Evolutionary conservation across 2,888 invertebrate species (phyloP).

Genomic region (Acanthosepion esculentum): DNA sequence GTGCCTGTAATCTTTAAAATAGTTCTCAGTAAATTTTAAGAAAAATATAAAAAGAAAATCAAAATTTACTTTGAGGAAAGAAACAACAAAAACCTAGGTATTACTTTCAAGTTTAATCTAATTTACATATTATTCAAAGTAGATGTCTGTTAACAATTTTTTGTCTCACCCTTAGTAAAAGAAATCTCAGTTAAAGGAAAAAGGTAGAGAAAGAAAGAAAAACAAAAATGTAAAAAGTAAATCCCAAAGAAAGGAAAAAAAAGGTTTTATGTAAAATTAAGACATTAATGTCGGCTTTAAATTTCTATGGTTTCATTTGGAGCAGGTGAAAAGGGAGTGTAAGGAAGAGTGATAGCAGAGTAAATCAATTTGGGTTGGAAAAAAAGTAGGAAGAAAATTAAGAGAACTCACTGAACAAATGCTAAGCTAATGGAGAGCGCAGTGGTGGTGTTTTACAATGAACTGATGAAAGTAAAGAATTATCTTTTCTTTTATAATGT

Average conservation of each 20-base stretch:
- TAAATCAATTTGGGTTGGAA: not conserved
- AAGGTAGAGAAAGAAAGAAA: not conserved
- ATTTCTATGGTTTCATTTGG: constrained; percentile 17
- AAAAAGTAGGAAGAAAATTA: not conserved
- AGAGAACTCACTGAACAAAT: not conserved
- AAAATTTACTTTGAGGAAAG: not conserved
- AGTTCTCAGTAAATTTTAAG: not conserved
- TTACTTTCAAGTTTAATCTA: not conserved
- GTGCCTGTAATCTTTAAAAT: not conserved
- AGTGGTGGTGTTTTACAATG: not conserved
- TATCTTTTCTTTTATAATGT: not conserved
- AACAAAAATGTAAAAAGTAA: not conserved
- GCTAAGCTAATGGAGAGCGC: not conserved
- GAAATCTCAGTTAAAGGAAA: not conserved
- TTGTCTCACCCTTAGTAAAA: not conserved
- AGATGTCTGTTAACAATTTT: not conserved
- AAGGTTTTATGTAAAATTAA: not conserved
- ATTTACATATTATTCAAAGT: constrained; percentile 33
- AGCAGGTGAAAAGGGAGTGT: not conserved
- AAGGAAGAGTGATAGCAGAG: not conserved
- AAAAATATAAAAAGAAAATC: not conserved
- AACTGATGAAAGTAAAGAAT: not conserved
- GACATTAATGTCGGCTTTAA: not conserved
- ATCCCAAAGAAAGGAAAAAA: not conserved
- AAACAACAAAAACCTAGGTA: not conserved